Evolutionary conservation across 2,797 vertebrate genomes (phyloP).

Genomic region (Sebastes wilsoni): DNA sequence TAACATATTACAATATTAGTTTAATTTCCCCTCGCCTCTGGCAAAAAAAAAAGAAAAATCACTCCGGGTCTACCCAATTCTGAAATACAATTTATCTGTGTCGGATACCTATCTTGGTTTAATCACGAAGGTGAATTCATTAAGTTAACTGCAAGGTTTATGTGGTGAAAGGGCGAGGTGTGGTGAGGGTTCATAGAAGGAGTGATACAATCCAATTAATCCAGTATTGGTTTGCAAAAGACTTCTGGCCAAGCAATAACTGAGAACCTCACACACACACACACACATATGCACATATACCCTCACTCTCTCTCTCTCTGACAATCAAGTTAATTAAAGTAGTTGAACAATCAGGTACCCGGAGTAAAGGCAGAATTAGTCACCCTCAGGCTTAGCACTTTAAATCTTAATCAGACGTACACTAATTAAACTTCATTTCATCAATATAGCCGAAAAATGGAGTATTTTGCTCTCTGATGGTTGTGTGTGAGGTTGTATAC

Average conservation of each 20-base stretch:
- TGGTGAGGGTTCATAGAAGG: constrained; percentile 27
- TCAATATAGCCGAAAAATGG: constrained; percentile 16
- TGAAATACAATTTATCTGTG: constrained; percentile 48
- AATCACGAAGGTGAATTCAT: constrained; percentile 61
- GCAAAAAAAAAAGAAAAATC: constrained; percentile 24
- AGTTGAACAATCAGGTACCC: constrained; percentile 69
- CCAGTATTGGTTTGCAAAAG: constrained; percentile 58
- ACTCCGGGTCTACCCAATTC: constrained; percentile 6
- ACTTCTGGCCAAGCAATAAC: constrained; percentile 57
- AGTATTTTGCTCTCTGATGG: constrained; percentile 11
- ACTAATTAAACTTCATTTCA: constrained; percentile 73
- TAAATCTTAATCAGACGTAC: constrained; percentile 71
- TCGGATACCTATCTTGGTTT: constrained; percentile 63
- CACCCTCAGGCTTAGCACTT: constrained; percentile 60
- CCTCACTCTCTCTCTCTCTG: constrained; percentile 20
- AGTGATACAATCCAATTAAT: constrained; percentile 61
- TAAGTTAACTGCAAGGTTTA: constrained; percentile 68
- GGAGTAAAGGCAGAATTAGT: constrained; percentile 60
- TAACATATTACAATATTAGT: constrained; percentile 31
- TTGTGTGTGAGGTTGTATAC: constrained; percentile 4
- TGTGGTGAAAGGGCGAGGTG: constrained; percentile 44
- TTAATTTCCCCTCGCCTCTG: constrained; percentile 52
- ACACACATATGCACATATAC: neutral
- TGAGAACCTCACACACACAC: constrained; percentile 18
- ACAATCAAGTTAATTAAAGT: constrained; percentile 78